Evolutionary conservation across 2,888 invertebrate genomes (phyloP), one percentile per base, ranked within the genome.

Genomic region (Calameuta filiformis): DNA sequence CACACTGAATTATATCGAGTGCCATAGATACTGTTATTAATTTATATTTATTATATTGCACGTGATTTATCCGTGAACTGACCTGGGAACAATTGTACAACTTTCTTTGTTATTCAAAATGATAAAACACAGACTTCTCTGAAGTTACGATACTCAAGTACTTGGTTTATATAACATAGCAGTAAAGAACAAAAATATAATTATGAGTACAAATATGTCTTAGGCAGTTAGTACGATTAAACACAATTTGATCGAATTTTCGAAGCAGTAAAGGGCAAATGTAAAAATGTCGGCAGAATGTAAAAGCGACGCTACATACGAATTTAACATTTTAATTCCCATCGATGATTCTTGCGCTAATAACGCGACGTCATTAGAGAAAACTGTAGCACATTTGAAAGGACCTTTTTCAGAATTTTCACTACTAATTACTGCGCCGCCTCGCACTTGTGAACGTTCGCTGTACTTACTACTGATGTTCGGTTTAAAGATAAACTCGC

Each of bases 341-440:
- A 23, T 23, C 23, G 0, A 56, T 9, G 15, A 56, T 56, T 6
- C 23, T 56, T 71, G 30, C 71, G 12, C 78, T 79, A 81, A 83
- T 81, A 82, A 81, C 35, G 73, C 77, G 75, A 69, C 73, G 69
- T 83, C 80, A 76, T 83, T 82, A 79, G 69, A 33, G 75, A 68
- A 78, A 79, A 75, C 77, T 77, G 75, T 76, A 68, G 56, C 73
- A 68, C 9, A 77, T 81, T 77, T 80, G 69, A 80, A 79, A 78
- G 77, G 77, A 75, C 40, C 71, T 75, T 77, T 80, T 80, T 73
- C 56, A 71, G 12, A 12, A 30, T 33, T 69, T 69, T 69, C 15
- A 33, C 12, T 12, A 23, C 11, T 69, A 31, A 69, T 69, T 30
- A 69, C 71, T 30, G 12, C 33, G 12, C 12, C 11, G 31, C 9